phyloP scores from a whole-genome alignment of 1,140 invertebrate species.

The Neomicropteryx cornuta region DNA sequence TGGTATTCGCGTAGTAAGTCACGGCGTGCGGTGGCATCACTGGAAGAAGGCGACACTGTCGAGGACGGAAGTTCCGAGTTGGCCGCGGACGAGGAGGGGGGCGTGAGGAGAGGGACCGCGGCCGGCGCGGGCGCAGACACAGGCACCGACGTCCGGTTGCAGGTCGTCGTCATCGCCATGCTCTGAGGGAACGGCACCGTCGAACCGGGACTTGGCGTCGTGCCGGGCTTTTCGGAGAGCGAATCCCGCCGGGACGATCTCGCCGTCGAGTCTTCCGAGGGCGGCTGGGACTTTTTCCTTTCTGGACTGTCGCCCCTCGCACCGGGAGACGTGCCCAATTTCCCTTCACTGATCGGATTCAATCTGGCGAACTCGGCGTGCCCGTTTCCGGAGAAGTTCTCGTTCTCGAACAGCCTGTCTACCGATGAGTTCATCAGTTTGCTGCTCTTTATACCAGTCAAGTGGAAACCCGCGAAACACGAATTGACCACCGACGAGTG shows the following conservation, averaged over 20 bases:
- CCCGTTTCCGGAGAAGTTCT: constrained; percentile 42
- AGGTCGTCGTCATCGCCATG: constrained; percentile 43
- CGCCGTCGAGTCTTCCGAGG: constrained; percentile 8
- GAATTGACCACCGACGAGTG: constrained; percentile 60
- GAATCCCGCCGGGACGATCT: constrained; percentile 10
- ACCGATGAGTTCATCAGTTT: constrained; percentile 87
- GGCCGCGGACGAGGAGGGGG: constrained; percentile 22
- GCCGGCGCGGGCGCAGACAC: constrained; percentile 26
- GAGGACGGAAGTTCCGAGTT: constrained; percentile 16
- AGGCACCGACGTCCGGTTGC: constrained; percentile 32
- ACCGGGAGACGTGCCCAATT: constrained; percentile 4
- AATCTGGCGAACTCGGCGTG: background rate
- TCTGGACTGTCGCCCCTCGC: background rate
- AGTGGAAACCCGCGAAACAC: constrained; percentile 75
- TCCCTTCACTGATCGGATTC: constrained; percentile 5
- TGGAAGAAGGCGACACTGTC: constrained; percentile 13
- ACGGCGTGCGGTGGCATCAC: constrained; percentile 26
- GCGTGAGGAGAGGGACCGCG: constrained; percentile 22
- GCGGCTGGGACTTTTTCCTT: background rate
- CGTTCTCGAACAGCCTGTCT: constrained; percentile 76
- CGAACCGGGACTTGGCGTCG: constrained; percentile 42
- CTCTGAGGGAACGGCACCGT: constrained; percentile 46
- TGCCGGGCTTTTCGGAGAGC: constrained; percentile 24
- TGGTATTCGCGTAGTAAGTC: constrained; percentile 63
- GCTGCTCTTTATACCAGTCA: constrained; percentile 63